phyloP scores from a whole-genome alignment of 2,888 invertebrate species.

The Flexamia atlantica region DNA sequence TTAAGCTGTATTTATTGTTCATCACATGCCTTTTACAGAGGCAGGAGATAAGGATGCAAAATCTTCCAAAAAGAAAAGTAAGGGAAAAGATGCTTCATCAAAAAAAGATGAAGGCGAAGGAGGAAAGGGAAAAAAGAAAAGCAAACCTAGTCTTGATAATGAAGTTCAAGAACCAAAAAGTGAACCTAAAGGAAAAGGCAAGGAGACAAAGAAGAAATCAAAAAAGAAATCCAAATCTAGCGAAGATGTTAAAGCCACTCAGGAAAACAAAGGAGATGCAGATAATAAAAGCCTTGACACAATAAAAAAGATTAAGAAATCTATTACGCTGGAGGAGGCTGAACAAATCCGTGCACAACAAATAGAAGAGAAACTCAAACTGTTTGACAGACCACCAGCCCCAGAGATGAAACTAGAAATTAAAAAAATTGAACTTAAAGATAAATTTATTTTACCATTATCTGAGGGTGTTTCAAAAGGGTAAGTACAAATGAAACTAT shows the following conservation, averaged over 20 bases:
- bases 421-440: conserved; percentile 15
- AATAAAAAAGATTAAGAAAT: not conserved
- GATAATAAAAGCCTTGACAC: not conserved
- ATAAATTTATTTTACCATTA: conserved; percentile 33
- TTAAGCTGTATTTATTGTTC: not conserved
- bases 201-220: not conserved
- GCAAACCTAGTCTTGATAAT: not conserved
- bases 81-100: not conserved
- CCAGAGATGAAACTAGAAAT: conserved; percentile 14
- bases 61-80: not conserved
- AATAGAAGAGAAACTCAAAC: not conserved
- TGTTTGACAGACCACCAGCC: not conserved
- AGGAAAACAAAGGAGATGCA: not conserved
- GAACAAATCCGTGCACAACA: not conserved
- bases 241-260: not conserved
- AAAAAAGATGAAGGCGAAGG: not conserved
- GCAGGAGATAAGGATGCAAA: not conserved
- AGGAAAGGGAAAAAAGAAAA: not conserved
- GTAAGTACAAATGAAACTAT: too few relatives aligned
- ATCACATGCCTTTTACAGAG: too few relatives aligned
- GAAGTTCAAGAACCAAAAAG: not conserved
- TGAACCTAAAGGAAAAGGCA: not conserved
- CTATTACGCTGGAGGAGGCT: not conserved
- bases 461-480: conserved; percentile 7
- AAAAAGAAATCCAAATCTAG: conserved; percentile 11